Evolutionary conservation across 2,797 vertebrate genomes (phyloP), one percentile per base, ranked within the genome.

Genomic region (Argentina silus): DNA sequence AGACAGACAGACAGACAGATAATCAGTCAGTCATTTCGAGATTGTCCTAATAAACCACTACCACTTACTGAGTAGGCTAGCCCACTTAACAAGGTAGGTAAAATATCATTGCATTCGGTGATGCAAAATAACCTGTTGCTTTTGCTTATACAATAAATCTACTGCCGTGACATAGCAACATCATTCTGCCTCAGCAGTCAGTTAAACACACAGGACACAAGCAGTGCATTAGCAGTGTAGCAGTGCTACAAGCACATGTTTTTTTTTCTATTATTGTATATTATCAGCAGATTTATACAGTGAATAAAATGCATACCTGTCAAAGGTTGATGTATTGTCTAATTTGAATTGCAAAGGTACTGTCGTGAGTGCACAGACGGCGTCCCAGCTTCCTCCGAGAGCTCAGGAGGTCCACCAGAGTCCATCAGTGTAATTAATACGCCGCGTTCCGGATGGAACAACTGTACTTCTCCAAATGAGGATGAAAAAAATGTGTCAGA

Each of bases 301-400:
- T 17, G 66, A 77, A 78, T 67, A 51, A 70, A 82, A 69, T 65
- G 80, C 82, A 68, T 74, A 78, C 75, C 76, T 70, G 65, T 87
- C 77, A 80, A 70, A 19, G 55, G 70, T 71, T 84, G 85, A 83
- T 75, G 23, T 81, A 85, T 72, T 47, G 69, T 67, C 72, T 82
- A 80, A 85, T 87, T 87, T 83, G 77, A 82, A 87, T 85, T 85
- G 81, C 80, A 75, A 81, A 85, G 67, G 78, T 77, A 56, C 57
- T 75, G 72, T 47, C 42, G 66, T 64, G 15, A 36, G 2, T 55
- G n/a, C 36, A 55, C 63, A 72, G 71, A 67, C 47, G 27, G 60
- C 51, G 74, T 15, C 23, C 60, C 1, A 47, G 65, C 65, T 67
- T 70, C 73, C 81, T 78, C 70, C 55, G 56, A 44, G 73, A 70